phyloP scores from a whole-genome alignment of 92 coral and sea anemone genomes.

The Galaxea fascicularis region DNA sequence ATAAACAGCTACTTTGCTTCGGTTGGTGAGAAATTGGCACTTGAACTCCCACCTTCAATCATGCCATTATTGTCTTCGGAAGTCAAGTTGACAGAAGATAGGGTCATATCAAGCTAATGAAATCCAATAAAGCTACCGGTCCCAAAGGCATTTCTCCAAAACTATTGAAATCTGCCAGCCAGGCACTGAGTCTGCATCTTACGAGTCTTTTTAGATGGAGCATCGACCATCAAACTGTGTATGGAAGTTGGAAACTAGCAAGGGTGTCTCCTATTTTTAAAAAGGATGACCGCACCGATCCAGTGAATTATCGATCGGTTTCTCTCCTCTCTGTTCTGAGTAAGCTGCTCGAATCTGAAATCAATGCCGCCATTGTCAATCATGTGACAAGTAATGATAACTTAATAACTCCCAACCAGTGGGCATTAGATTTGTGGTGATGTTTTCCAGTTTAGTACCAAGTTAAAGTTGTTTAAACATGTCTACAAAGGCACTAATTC shows the following conservation, averaged over 20 bases:
- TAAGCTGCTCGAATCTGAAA: constrained; percentile 3
- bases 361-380: too few species aligned
- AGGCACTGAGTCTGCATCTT: background rate
- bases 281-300: background rate
- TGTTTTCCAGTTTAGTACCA: background rate
- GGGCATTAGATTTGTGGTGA: too few species aligned
- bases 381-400: too few species aligned
- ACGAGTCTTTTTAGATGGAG: constrained; percentile 5
- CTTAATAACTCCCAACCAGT: too few species aligned
- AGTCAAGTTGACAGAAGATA: background rate
- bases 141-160: constrained; percentile 14
- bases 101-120: background rate
- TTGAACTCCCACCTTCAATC: background rate
- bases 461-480: too few species aligned
- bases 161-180: background rate
- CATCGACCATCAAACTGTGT: background rate
- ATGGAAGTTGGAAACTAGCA: background rate
- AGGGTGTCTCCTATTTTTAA: constrained; percentile 18
- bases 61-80: background rate
- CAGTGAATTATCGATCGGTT: constrained; percentile 17
- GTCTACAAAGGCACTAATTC: too few species aligned
- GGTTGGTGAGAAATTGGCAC: background rate
- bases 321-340: background rate
- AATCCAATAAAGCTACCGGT: constrained; percentile 9
- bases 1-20: constrained; percentile 16